Conservation (phyloP, 2,797 vertebrate species). For the Acanthis flammea region DNA sequence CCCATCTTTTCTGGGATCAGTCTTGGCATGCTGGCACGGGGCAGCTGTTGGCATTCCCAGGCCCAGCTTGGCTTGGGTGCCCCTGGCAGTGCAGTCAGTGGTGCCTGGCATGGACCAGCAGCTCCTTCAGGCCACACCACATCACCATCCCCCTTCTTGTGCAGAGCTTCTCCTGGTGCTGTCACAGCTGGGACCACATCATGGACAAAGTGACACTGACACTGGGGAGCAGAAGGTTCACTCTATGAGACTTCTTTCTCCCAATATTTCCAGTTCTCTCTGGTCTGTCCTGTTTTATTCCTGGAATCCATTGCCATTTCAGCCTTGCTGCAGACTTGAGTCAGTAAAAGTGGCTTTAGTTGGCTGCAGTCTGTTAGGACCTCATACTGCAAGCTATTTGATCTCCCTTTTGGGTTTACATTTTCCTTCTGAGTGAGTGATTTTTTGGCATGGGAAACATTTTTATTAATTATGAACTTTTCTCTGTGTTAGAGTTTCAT, state of each 20-base stretch:
- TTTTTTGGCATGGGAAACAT: background rate
- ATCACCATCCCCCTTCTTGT: background rate
- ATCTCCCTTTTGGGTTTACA: background rate
- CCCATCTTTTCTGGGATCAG: background rate
- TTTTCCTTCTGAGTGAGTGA: background rate
- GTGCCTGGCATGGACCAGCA: background rate
- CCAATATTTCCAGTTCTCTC: background rate
- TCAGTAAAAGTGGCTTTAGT: background rate
- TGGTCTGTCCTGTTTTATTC: background rate
- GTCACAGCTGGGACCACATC: background rate
- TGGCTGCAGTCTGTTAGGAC: background rate
- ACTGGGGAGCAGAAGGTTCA: background rate
- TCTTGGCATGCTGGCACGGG: background rate
- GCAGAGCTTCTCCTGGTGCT: background rate
- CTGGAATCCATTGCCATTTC: background rate
- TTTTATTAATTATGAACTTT: background rate
- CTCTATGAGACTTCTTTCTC: background rate
- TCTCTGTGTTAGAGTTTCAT: background rate
- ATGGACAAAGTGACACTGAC: background rate
- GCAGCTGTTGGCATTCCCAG: background rate
- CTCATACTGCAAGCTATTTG: background rate
- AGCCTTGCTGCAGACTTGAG: background rate
- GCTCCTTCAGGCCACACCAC: background rate
- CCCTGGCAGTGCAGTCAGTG: background rate
- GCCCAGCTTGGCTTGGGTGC: background rate